These are phyloP conservation scores for Lepidocolaptes lacrymiger DNA, from an alignment of 2,797 vertebrate species.

Conservation along the genomic window DNA sequence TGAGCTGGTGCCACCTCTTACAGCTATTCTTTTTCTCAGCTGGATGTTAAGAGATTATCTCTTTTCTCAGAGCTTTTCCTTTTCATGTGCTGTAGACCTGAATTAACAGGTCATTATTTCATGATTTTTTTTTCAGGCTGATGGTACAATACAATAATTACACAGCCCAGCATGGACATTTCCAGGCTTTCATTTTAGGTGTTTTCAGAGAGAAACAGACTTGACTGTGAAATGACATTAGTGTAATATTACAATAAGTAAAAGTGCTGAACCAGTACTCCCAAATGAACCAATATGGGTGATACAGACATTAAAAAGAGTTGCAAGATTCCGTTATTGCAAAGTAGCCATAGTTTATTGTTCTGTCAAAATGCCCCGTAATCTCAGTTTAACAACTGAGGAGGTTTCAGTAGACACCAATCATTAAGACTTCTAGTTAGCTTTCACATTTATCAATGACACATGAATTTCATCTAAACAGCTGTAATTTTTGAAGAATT, in stretches of 20 bases:
- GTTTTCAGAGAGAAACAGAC: constrained; percentile 32
- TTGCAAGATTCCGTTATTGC: not conserved
- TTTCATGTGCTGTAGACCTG: constrained; percentile 54
- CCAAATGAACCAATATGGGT: constrained; percentile 16
- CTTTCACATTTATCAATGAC: constrained; percentile 12
- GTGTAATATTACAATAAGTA: constrained; percentile 16
- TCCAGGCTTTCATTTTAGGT: constrained; percentile 34
- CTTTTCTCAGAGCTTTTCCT: constrained; percentile 58
- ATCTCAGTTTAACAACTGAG: constrained; percentile 2
- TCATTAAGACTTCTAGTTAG: constrained; percentile 2
- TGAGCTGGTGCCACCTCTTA: constrained; percentile 48
- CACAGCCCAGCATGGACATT: not conserved
- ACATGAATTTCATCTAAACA: not conserved
- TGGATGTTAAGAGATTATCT: constrained; percentile 75
- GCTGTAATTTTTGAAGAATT: not conserved
- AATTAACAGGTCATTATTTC: constrained; percentile 71
- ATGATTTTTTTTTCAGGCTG: constrained; percentile 1
- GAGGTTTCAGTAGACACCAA: not conserved
- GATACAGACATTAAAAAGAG: not conserved
- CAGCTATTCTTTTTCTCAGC: constrained; percentile 50
- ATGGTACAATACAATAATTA: constrained; percentile 36
- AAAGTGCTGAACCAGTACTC: constrained; percentile 4
- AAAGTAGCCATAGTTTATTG: not conserved
- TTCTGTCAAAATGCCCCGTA: not conserved
- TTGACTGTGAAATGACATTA: not conserved